These are phyloP conservation scores for Antitype chi DNA, from an alignment of 2,888 invertebrate genomes.

Conservation along the genomic window DNA sequence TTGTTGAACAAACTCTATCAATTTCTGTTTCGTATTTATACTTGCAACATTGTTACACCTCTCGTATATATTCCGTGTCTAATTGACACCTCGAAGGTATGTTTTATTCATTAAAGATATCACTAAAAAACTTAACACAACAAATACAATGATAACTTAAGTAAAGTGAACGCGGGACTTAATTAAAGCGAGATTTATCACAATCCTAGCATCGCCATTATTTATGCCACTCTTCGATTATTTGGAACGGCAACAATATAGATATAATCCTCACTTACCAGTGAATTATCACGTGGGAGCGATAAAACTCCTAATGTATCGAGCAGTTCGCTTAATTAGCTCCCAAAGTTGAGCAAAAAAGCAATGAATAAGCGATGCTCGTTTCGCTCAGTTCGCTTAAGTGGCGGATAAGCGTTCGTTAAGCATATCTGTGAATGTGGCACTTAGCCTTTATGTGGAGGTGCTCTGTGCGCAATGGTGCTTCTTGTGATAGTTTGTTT, in stretches of 20 bases:
- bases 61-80: slow-evolving; percentile 21
- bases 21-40: not conserved
- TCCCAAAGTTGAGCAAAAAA: slow-evolving; percentile 59
- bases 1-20: not conserved
- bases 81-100: slow-evolving; percentile 32
- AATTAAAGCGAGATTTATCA: slow-evolving; percentile 54
- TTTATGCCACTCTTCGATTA: slow-evolving; percentile 36
- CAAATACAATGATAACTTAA: slow-evolving; percentile 48
- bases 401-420: slow-evolving; percentile 56
- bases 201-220: slow-evolving; percentile 33
- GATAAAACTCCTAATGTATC: slow-evolving; percentile 64
- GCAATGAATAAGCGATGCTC: slow-evolving; percentile 58
- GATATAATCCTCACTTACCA: slow-evolving; percentile 51
- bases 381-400: slow-evolving; percentile 43
- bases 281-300: slow-evolving; percentile 51
- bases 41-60: not conserved
- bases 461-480: not conserved
- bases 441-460: slow-evolving; percentile 39
- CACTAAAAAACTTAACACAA: slow-evolving; percentile 27
- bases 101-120: slow-evolving; percentile 45
- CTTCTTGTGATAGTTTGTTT: slow-evolving; percentile 32
- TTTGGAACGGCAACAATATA: slow-evolving; percentile 47
- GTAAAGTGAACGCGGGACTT: slow-evolving; percentile 34
- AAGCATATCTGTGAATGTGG: slow-evolving; percentile 52
- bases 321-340: slow-evolving; percentile 60